phyloP scores from a whole-genome alignment of 2,113 vertebrate genomes.

The Leucopsar rothschildi region DNA sequence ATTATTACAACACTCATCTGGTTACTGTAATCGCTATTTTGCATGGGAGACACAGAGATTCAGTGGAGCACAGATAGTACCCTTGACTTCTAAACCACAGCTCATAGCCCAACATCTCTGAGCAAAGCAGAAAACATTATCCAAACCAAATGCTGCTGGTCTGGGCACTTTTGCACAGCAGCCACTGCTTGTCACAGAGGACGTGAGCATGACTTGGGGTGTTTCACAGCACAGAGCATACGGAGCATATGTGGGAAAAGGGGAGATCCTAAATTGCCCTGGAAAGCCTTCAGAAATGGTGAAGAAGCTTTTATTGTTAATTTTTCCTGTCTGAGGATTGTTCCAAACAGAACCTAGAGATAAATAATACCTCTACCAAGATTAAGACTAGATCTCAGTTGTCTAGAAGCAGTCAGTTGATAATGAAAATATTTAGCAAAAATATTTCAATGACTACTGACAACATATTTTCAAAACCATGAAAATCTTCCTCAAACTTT shows the following conservation, averaged over 20 bases:
- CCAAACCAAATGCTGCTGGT: neutral
- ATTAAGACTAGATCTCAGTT: neutral
- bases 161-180: neutral
- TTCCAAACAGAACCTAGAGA: neutral
- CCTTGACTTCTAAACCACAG: neutral
- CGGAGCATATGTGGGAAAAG: neutral
- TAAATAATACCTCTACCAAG: neutral
- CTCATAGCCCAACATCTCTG: neutral
- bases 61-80: neutral
- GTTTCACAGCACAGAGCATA: neutral
- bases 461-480: neutral
- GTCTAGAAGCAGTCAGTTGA: neutral
- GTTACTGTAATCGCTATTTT: neutral
- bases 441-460: neutral
- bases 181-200: neutral
- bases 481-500: neutral
- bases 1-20: neutral
- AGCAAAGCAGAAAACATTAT: neutral
- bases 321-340: neutral
- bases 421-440: neutral
- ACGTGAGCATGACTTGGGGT: neutral
- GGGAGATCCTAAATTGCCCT: neutral
- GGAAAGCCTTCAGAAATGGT: neutral
- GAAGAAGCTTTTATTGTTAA: neutral
- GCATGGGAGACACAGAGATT: neutral